phyloP scores from a whole-genome alignment of 2,888 invertebrate species.

The Microdon myrmicae region DNA sequence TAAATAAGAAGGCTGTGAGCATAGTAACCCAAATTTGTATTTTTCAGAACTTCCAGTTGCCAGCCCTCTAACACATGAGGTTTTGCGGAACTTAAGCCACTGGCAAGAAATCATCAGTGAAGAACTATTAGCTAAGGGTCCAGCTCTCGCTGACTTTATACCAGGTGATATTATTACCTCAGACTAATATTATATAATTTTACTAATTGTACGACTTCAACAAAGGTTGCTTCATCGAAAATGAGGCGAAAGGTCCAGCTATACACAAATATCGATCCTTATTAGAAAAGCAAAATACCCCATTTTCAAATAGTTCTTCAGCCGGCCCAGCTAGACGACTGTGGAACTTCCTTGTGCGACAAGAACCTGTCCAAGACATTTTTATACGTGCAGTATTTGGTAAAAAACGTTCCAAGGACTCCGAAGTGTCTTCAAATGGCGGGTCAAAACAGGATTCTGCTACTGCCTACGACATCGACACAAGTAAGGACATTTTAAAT shows the following conservation, averaged over 20 bases:
- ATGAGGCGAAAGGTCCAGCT: conserved; percentile 78
- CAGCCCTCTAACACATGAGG: conserved; percentile 92
- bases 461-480: conserved; percentile 30
- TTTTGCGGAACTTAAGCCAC: conserved; percentile 83
- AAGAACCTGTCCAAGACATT: conserved; percentile 91
- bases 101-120: conserved; percentile 89
- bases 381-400: conserved; percentile 96
- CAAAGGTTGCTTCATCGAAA: conserved; percentile 84
- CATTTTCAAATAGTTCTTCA: conserved; percentile 82
- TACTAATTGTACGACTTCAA: background rate
- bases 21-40: conserved; percentile 6
- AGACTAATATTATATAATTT: conserved; percentile 1
- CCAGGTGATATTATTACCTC: conserved; percentile 67
- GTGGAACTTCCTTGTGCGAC: conserved; percentile 93
- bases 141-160: conserved; percentile 87
- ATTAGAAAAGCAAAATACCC: conserved; percentile 92
- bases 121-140: conserved; percentile 78
- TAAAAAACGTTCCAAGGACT: conserved; percentile 70
- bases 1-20: background rate
- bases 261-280: conserved; percentile 93
- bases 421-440: conserved; percentile 34
- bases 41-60: conserved; percentile 87
- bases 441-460: conserved; percentile 42
- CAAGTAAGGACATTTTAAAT: conserved; percentile 8
- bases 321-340: conserved; percentile 82